Base-by-base conservation (phyloP, 2,113 vertebrate species). In the Festucalex cinctus region DNA sequence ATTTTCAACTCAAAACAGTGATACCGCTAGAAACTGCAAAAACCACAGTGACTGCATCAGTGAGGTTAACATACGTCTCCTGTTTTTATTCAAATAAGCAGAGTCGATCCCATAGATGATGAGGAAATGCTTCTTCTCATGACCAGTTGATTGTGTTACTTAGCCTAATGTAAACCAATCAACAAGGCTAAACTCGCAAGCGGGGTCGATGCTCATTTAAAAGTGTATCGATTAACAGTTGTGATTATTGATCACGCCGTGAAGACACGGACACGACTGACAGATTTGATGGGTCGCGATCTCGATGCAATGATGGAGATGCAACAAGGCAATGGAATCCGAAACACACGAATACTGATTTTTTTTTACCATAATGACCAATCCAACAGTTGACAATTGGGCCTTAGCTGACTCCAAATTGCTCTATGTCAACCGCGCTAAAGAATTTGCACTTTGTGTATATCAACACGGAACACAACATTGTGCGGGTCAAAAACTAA, bases 201-300 rank as follows among this genome's bases (percentile, higher is more conserved):
- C 64, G 37, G 79, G 84, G 82, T 91, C 91, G 70, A 91, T 91
- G 82, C 88, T 91, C 90, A 91, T 92, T 92, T 92, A 91, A 91
- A 93, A 91, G 89, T 85, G 86, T 79, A 92, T 91, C 83, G 91
- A 93, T 92, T 92, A 92, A 92, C 91, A 92, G 90, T 92, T 92
- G 91, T 88, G 85, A 92, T 93, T 90, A 93, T 92, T 87, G 91
- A 93, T 90, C 80, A 66, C 76, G 87, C 77, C 87, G 88, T 85
- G 87, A 67, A 73, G 77, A 74, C 83, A 80, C 80, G 83, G 86
- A 90, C 90, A 70, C 78, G 81, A 87, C 78, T 84, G 88, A 92
- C 85, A 74, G 76, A 78, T 83, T 86, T 84, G 86, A 88, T 80
- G 71, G 88, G 80, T 82, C 69, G 62, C 64, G 57, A 71, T 65